A percentile compares a stretch with the other conserved stretches of the same genome.
Conservation (phyloP, 2,113 vertebrate species). For the Calidris pygmaea region DNA sequence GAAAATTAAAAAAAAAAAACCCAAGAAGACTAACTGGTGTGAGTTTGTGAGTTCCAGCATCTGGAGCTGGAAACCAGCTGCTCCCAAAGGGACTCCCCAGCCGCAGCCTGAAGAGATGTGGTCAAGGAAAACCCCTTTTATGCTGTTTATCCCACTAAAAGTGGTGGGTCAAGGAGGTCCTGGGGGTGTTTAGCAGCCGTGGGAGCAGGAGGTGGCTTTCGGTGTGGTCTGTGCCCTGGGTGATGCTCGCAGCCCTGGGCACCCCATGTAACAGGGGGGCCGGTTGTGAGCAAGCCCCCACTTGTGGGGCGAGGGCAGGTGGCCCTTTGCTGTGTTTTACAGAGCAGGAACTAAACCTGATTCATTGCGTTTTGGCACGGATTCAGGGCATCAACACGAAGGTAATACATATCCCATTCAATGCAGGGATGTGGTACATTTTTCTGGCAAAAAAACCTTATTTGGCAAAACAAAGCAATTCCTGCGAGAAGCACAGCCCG, state of each 20-base stretch:
- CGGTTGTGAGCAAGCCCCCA: not conserved
- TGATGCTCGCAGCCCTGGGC: rapidly evolving
- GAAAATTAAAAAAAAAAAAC: not conserved
- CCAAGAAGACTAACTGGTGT: not conserved
- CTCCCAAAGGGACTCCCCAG: not conserved
- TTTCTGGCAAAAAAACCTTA: not conserved
- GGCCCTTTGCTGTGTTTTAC: not conserved
- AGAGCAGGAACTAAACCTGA: not conserved
- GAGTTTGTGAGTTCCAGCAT: not conserved
- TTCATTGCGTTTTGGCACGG: not conserved
- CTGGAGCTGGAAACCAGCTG: not conserved
- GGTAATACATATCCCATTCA: not conserved
- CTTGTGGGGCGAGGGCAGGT: not conserved
- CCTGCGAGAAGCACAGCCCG: rapidly evolving
- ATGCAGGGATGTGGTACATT: rapidly evolving
- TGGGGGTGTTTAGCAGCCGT: not conserved
- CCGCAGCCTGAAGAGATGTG: not conserved
- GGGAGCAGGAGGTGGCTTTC: rapidly evolving
- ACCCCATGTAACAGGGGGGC: too few species aligned
- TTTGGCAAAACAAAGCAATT: not conserved
- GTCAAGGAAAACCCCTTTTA: not conserved
- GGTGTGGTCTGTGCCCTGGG: too few species aligned
- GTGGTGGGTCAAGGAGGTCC: too few species aligned
- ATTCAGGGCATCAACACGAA: not conserved
- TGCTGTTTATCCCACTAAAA: not conserved